Percentiles rank a stretch among this genome's conserved stretches.
phyloP scores from a whole-genome alignment of 2,888 invertebrate genomes.

The Troides helena region DNA sequence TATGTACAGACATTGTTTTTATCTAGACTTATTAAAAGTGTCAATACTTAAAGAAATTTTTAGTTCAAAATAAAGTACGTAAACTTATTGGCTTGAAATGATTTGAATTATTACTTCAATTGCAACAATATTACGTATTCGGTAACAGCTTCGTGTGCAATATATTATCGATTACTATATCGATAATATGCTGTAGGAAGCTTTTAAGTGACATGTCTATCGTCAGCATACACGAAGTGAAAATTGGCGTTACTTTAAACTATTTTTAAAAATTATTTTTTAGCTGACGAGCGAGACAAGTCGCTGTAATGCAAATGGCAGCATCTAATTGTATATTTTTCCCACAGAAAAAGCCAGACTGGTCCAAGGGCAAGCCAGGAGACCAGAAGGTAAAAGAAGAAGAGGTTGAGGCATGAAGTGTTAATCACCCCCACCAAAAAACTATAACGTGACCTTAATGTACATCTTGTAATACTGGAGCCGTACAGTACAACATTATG shows the following conservation, averaged over 20 bases:
- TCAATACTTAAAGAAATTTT: not conserved
- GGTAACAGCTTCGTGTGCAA: no score
- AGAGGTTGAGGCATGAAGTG: slow-evolving; percentile 89
- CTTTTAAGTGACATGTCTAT: slow-evolving; percentile 1
- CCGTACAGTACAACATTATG: slow-evolving; percentile 54
- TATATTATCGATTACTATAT: not conserved
- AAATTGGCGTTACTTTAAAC: not conserved
- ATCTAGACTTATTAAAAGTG: not conserved
- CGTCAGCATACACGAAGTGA: not conserved
- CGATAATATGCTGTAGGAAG: not conserved
- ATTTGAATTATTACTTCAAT: slow-evolving; percentile 9
- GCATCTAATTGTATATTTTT: slow-evolving; percentile 29
- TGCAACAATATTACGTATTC: not conserved
- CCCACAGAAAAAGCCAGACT: slow-evolving; percentile 95
- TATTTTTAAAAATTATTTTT: not conserved
- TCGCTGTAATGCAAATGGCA: not conserved
- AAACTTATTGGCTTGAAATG: not conserved
- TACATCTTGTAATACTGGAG: slow-evolving; percentile 59
- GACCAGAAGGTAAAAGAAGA: slow-evolving; percentile 94
- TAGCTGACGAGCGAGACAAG: not conserved
- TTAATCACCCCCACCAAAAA: slow-evolving; percentile 55
- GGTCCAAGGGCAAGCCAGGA: slow-evolving; percentile 94
- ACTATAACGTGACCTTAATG: slow-evolving; percentile 61
- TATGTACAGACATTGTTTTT: not conserved
- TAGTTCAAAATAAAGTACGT: not conserved